Base-by-base conservation (phyloP, 1,140 invertebrate species). In the Bombus impatiens region DNA sequence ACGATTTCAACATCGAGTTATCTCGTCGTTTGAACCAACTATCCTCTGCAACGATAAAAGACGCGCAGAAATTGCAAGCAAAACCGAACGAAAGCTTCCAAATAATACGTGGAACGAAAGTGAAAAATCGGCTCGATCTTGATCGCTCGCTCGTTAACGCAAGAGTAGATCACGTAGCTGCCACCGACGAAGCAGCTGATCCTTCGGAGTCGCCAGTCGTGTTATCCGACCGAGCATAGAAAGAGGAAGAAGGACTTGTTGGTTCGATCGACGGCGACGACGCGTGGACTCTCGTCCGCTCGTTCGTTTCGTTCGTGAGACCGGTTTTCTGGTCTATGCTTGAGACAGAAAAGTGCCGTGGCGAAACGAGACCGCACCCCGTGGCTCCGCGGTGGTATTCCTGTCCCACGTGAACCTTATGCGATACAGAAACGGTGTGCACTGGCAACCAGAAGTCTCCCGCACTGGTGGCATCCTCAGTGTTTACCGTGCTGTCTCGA, bases 331-430 rank as follows among this genome's bases (percentile, higher is more conserved):
- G 57, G 59, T 18, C 35, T 18, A 67, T 79, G 65, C 18, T 42
- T 75, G 77, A 80, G 83, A 87, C 82, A 86, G 89, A 91, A 91
- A 91, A 91, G 89, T 91, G 47, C 82, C 82, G 79, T 74, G 78
- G 78, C 74, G 80, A 91, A 91, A 88, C 87, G 70, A 90, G 89
- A 91, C 89, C 86, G 89, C 86, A 90, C 77, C 90, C 75, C 77
- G 86, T 90, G 82, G 37, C 80, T 84, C 80, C 77, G 65, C 44
- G 62, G 68, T 79, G 81, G 80, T 86, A 86, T 86, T 86, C 74
- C 85, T 59, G 85, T 77, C 80, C 79, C 80, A 83, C 85, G 85
- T 86, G 80, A 86, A 83, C 74, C 77, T 47, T 79, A 83, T 47
- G 47, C 67, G 47, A 79, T 57, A 10, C 82, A 75, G 71, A 75